Evolutionary conservation across 2,888 invertebrate species (phyloP).

Genomic region (Platycnemis pennipes): DNA sequence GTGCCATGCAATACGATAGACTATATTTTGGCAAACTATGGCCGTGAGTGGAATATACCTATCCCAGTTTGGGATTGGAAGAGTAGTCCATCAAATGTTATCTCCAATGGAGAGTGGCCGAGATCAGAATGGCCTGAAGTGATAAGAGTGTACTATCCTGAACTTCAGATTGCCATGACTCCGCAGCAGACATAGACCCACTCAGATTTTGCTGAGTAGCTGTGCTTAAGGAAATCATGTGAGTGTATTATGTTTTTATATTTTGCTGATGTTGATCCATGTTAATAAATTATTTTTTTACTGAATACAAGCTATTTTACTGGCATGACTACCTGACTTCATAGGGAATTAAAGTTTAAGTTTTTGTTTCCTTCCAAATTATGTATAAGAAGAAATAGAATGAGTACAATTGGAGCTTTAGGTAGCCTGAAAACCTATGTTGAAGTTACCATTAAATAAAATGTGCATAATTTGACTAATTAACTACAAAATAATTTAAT

Average conservation of each 20-base stretch:
- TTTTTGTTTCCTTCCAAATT: too few species aligned
- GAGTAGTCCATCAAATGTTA: slow-evolving; percentile 80
- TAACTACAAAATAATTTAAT: too few species aligned
- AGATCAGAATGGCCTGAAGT: slow-evolving; percentile 78
- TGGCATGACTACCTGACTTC: too few species aligned
- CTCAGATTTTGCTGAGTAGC: slow-evolving; percentile 11
- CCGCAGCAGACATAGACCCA: background rate
- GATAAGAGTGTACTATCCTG: slow-evolving; percentile 75
- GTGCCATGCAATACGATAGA: slow-evolving; percentile 80
- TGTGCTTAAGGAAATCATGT: background rate
- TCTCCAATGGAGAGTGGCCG: slow-evolving; percentile 80
- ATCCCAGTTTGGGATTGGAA: slow-evolving; percentile 81
- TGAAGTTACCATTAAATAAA: too few species aligned
- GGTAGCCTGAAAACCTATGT: too few species aligned
- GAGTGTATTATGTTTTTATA: background rate
- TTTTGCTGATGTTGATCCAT: background rate
- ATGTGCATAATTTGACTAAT: too few species aligned
- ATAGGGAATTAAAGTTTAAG: too few species aligned
- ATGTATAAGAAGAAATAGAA: too few species aligned
- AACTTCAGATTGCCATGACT: slow-evolving; percentile 43
- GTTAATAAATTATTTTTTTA: background rate
- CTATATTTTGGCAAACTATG: slow-evolving; percentile 81
- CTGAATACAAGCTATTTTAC: too few species aligned
- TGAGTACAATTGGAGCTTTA: too few species aligned
- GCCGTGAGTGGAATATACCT: slow-evolving; percentile 80